phyloP scores from a whole-genome alignment of 2,113 vertebrate genomes.

The Mastomys natalensis region DNA sequence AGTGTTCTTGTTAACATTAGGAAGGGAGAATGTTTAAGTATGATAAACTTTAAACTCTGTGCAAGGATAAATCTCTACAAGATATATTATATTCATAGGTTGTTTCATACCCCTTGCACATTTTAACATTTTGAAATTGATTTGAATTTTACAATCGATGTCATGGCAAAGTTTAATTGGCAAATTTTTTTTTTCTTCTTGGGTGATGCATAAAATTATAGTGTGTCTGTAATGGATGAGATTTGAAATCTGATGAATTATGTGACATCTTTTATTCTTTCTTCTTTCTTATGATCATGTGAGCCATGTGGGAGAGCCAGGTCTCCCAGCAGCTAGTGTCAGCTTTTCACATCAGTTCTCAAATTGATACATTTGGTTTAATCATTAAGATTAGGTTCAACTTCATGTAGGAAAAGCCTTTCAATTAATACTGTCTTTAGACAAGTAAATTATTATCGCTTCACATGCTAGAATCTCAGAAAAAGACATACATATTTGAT shows the following conservation, averaged over 20 bases:
- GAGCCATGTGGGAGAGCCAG: neutral
- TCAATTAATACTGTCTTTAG: neutral
- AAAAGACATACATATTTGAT: neutral
- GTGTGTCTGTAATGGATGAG: neutral
- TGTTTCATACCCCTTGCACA: neutral
- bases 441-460: neutral
- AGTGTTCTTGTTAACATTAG: neutral
- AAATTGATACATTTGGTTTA: neutral
- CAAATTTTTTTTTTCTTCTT: conserved; percentile 58
- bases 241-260: neutral
- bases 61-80: neutral
- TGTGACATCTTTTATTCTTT: neutral
- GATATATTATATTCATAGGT: neutral
- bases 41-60: conserved; percentile 34
- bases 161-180: conserved; percentile 55
- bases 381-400: neutral
- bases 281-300: neutral
- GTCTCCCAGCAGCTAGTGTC: neutral
- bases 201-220: conserved; percentile 48
- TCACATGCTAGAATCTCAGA: neutral
- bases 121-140: conserved; percentile 54
- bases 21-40: neutral
- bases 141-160: conserved; percentile 59
- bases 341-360: neutral
- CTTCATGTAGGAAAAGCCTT: neutral